Evolutionary conservation across 2,113 vertebrate genomes (phyloP).

Genomic region (Copsychus sechellarum): DNA sequence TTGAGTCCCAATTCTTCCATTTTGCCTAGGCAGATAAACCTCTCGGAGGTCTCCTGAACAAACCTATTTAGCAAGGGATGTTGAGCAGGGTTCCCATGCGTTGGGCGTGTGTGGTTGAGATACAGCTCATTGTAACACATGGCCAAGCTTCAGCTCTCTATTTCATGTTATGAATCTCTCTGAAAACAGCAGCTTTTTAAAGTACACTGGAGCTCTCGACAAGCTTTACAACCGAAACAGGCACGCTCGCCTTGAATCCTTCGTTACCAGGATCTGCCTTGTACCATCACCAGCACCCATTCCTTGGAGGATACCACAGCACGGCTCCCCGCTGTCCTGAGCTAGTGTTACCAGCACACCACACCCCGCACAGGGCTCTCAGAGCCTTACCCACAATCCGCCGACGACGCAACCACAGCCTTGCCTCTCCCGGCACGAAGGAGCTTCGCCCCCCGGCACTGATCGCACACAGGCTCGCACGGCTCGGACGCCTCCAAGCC

Average conservation of each 20-base stretch:
- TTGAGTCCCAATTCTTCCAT: neutral
- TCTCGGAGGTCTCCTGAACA: neutral
- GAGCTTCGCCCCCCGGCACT: neutral
- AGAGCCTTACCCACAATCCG: neutral
- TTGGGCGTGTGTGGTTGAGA: fast-evolving
- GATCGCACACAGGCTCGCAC: neutral
- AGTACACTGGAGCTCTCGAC: neutral
- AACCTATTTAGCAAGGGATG: neutral
- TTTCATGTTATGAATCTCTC: neutral
- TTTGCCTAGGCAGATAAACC: neutral
- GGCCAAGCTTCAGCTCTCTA: neutral
- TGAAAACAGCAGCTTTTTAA: neutral
- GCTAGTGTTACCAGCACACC: too few relatives aligned
- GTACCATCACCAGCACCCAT: fast-evolving
- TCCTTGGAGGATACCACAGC: fast-evolving
- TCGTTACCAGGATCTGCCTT: fast-evolving
- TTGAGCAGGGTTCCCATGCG: neutral
- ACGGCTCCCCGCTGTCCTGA: fast-evolving
- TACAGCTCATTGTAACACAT: too few relatives aligned
- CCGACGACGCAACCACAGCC: too few relatives aligned
- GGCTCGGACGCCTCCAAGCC: neutral
- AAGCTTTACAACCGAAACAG: too few relatives aligned
- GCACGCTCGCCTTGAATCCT: neutral
- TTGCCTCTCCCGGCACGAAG: neutral
- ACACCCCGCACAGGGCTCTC: too few relatives aligned